phyloP scores from a whole-genome alignment of 1,140 invertebrate species.

The Tyrophagus putrescentiae region DNA sequence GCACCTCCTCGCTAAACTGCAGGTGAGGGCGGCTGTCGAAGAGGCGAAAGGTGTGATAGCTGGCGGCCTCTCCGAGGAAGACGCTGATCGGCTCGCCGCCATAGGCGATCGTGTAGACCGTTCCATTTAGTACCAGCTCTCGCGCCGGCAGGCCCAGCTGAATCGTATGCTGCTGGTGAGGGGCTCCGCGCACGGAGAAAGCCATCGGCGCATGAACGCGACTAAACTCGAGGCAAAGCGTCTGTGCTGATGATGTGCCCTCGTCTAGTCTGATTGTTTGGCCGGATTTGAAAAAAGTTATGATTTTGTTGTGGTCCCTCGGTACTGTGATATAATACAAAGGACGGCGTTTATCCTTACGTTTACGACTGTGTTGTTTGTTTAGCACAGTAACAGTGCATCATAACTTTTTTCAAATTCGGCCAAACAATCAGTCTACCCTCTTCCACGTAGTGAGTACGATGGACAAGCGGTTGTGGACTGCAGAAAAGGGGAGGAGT shows the following conservation, averaged over 20 bases:
- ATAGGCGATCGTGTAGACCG: constrained; percentile 72
- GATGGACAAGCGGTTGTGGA: no score
- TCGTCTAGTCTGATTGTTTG: no score
- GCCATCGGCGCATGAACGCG: constrained; percentile 33
- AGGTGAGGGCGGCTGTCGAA: constrained; percentile 58
- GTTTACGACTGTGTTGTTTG: no score
- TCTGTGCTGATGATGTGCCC: constrained; percentile 24
- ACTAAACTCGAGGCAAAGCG: constrained; percentile 26
- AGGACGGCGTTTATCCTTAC: no score
- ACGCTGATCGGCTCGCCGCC: constrained; percentile 73
- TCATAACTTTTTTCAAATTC: no score
- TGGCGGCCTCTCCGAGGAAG: constrained; percentile 54
- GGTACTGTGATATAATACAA: no score
- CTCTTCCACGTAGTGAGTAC: no score
- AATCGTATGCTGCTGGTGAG: constrained; percentile 43
- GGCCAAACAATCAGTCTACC: no score
- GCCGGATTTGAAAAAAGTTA: no score
- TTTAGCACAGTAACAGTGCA: no score
- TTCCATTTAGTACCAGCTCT: constrained; percentile 73
- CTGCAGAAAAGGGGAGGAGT: no score
- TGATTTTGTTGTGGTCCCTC: no score
- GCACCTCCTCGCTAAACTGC: constrained; percentile 36
- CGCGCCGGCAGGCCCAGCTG: constrained; percentile 77
- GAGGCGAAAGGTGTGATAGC: constrained; percentile 57
- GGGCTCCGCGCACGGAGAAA: constrained; percentile 23